Base-by-base conservation (phyloP, 2,797 vertebrate genomes). In the Bovichtus variegatus region DNA sequence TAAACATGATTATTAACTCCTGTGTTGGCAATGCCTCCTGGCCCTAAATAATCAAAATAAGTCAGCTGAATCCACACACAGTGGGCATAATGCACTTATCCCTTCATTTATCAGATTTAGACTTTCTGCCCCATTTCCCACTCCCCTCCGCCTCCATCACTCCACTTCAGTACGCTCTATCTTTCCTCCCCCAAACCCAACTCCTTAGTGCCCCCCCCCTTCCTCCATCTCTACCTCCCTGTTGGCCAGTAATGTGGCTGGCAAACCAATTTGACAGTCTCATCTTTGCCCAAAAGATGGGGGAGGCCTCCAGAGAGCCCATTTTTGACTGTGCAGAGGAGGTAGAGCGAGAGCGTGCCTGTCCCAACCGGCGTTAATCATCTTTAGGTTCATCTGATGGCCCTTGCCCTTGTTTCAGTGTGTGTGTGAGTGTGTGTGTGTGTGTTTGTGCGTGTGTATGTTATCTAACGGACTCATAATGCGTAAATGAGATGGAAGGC, bases 181-280 rank as follows among this genome's bases (percentile, higher is more conserved):
- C 75, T 76, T 71, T 92, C 94, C 95, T 95, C 93, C 93, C 93
- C 82, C 87, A 85, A 92, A 94, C 78, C 95, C 86, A 89, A 91
- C 92, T 93, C 81, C 94, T 94, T 90, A 93, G 91, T 87, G 88
- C 23, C 73, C 83, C 55, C 49, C 57, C 59, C 34, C 46, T 44
- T 19, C 57, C 72, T 80, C 65, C 71, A 71, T 77, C 81, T 81
- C 91, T 87, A 82, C 94, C 94, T 95, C 95, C 96, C 96, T 94
- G 90, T 87, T 95, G 94, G 92, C 96, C 94, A 92, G 94, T 97
- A 97, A 98, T 97, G 96, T 97, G 96, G 96, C 97, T 97, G 95
- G 96, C 96, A 97, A 97, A 97, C 96, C 96, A 97, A 98, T 98
- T 96, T 97, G 96, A 97, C 96, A 95, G 96, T 96, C 97, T 97